These are phyloP conservation scores for Paragorgia papillata DNA, from an alignment of 92 coral and sea anemone species.

Conservation along the genomic window DNA sequence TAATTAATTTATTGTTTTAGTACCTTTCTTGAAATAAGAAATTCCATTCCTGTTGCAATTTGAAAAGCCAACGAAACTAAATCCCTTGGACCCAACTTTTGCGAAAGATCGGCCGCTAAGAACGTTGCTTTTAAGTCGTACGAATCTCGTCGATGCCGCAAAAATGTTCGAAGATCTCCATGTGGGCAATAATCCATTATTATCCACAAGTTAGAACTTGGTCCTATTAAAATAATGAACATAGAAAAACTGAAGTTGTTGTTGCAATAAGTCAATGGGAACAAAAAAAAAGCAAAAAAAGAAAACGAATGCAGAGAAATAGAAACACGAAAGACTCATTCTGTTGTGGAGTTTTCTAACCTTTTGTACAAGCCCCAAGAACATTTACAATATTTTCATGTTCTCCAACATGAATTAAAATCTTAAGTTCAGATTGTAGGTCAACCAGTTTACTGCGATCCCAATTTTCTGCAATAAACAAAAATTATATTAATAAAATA, in stretches of 20 bases:
- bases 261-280: neutral
- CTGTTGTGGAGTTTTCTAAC: no score
- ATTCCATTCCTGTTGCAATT: slow-evolving; percentile 79
- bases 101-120: slow-evolving; percentile 61
- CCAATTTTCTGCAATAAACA: slow-evolving; percentile 65
- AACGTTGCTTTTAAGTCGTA: slow-evolving; percentile 68
- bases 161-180: slow-evolving; percentile 72
- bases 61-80: slow-evolving; percentile 67
- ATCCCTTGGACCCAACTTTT: slow-evolving; percentile 71
- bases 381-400: slow-evolving; percentile 83
- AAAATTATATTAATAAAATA: neutral
- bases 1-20: no score
- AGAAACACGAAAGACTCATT: no score
- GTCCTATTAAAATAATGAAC: slow-evolving; percentile 49
- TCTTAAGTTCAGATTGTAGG: slow-evolving; percentile 81
- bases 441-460: slow-evolving; percentile 68
- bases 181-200: slow-evolving; percentile 88
- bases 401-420: slow-evolving; percentile 82
- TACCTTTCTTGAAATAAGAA: slow-evolving; percentile 81
- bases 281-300: neutral
- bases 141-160: slow-evolving; percentile 62
- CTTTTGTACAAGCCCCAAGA: slow-evolving; percentile 90
- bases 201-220: slow-evolving; percentile 70
- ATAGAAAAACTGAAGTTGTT: neutral
- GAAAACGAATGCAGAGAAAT: no score